phyloP scores from a whole-genome alignment of 1,140 invertebrate species.

The Cotesia typhae region DNA sequence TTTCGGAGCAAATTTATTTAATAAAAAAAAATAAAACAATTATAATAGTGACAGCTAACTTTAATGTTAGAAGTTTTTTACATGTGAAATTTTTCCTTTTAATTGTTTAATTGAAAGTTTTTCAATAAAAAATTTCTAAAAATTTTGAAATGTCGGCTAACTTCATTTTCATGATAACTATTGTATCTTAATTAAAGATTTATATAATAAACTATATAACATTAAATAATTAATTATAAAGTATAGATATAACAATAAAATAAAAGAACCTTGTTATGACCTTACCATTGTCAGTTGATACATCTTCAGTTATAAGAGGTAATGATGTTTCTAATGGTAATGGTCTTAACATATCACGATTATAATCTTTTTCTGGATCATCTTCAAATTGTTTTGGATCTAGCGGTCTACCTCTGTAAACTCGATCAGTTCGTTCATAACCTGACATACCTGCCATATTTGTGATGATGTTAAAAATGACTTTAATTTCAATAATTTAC shows the following conservation, averaged over 20 bases:
- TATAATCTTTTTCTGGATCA: constrained; percentile 25
- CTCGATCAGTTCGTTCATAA: constrained; percentile 31
- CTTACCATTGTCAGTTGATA: constrained; percentile 30
- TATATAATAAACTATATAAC: neutral
- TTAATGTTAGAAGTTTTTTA: too few relatives aligned
- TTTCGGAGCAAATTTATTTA: too few relatives aligned
- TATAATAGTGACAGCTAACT: too few relatives aligned
- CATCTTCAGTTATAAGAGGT: constrained; percentile 8
- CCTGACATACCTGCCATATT: constrained; percentile 32
- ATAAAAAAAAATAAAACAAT: too few relatives aligned
- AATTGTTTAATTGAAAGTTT: too few relatives aligned
- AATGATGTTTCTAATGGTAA: constrained; percentile 14
- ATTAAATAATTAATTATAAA: constrained; percentile 16
- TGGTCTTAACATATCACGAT: constrained; percentile 33
- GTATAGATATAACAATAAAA: neutral
- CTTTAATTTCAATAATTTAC: too few relatives aligned
- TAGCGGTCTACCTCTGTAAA: constrained; percentile 28
- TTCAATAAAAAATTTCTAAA: too few relatives aligned
- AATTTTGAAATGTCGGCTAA: too few relatives aligned
- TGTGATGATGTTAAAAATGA: neutral
- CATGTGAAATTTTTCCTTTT: too few relatives aligned
- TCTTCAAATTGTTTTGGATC: constrained; percentile 23
- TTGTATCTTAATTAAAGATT: neutral
- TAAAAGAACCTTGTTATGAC: constrained; percentile 8
- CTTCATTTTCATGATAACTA: too few relatives aligned